Percentiles rank a stretch among this genome's conserved stretches.
These are phyloP conservation scores for Sardinella longiceps DNA, from an alignment of 2,797 vertebrate species.

Conservation along the genomic window DNA sequence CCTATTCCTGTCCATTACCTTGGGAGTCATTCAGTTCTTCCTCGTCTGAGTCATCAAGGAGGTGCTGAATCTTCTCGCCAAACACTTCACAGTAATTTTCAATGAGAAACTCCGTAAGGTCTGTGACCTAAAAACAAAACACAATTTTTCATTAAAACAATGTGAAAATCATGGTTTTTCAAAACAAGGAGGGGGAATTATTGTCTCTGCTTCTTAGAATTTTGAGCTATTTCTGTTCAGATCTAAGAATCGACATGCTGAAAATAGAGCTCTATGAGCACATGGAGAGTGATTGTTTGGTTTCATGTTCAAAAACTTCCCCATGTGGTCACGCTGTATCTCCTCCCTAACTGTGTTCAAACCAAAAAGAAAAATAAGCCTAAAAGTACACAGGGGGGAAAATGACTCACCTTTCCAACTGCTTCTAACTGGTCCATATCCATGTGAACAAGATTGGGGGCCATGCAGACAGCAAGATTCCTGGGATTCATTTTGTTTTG, in stretches of 20 bases:
- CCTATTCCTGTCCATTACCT: slow-evolving; percentile 65
- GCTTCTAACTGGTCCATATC: slow-evolving; percentile 63
- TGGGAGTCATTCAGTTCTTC: slow-evolving; percentile 72
- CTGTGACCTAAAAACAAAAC: slow-evolving; percentile 69
- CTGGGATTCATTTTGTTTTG: slow-evolving; percentile 80
- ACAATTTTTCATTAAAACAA: slow-evolving; percentile 40
- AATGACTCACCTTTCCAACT: slow-evolving; percentile 71
- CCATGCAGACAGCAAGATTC: slow-evolving; percentile 83
- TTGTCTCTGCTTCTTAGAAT: background rate
- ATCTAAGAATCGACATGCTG: background rate
- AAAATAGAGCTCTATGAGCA: background rate
- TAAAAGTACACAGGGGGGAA: background rate
- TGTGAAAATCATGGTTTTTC: background rate
- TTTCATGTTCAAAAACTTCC: slow-evolving; percentile 2
- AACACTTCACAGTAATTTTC: slow-evolving; percentile 79
- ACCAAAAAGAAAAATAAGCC: background rate
- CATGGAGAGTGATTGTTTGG: background rate
- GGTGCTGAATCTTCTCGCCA: slow-evolving; percentile 64
- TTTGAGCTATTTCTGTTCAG: background rate
- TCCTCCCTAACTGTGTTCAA: background rate
- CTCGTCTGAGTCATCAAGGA: slow-evolving; percentile 59
- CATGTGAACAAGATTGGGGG: slow-evolving; percentile 74
- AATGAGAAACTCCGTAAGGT: slow-evolving; percentile 80
- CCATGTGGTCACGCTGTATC: background rate
- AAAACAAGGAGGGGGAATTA: background rate